A percentile compares a stretch with the other conserved stretches of the same genome.
Conservation (phyloP, 2,888 invertebrate species). For the Cordilura impudica region DNA sequence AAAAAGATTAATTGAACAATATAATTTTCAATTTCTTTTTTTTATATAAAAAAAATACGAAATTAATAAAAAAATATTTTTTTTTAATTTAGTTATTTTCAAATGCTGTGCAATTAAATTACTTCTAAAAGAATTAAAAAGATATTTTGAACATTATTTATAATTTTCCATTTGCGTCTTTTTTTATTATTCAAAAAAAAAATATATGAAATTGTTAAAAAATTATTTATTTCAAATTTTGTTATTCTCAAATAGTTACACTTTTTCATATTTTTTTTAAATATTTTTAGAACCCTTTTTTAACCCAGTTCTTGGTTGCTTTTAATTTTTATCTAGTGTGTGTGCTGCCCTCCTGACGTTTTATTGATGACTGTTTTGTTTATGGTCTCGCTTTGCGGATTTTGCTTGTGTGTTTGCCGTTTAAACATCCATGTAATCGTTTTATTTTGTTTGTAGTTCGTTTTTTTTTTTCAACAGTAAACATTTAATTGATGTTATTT, state of each 20-base stretch:
- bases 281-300: neutral
- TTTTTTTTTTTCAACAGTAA: constrained; percentile 34
- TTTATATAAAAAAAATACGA: too few relatives aligned
- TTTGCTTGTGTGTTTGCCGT: neutral
- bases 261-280: neutral
- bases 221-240: neutral
- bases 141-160: neutral
- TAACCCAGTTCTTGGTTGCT: neutral
- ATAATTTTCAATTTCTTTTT: too few relatives aligned
- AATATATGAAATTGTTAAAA: neutral
- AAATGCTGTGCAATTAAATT: too few relatives aligned
- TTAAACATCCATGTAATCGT: constrained; percentile 30
- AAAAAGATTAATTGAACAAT: too few relatives aligned
- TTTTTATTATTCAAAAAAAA: neutral
- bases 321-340: neutral
- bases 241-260: too few relatives aligned
- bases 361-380: constrained; percentile 68
- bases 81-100: too few relatives aligned
- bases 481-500: neutral
- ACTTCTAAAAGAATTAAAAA: too few relatives aligned
- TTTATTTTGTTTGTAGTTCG: constrained; percentile 31
- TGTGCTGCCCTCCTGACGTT: constrained; percentile 66
- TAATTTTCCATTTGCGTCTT: neutral
- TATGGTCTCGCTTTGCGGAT: constrained; percentile 34
- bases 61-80: too few relatives aligned